These are phyloP conservation scores for Craterocephalus amniculus DNA, from an alignment of 2,797 vertebrate species.

Conservation along the genomic window DNA sequence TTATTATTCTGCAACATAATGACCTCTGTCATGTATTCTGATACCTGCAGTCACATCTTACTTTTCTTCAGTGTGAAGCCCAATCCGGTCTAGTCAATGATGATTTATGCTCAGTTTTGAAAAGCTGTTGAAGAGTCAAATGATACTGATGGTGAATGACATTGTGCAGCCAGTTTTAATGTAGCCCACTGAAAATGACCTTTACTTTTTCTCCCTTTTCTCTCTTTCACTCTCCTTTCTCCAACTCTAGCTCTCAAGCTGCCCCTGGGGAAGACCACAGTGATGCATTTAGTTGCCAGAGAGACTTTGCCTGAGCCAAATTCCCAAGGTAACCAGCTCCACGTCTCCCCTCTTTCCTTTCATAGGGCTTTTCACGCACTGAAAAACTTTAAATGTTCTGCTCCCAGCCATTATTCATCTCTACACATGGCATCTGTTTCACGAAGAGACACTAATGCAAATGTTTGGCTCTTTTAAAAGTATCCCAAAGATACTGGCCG, in stretches of 20 bases:
- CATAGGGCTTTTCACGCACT: constrained; percentile 64
- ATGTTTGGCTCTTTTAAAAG: constrained; percentile 58
- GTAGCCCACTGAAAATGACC: constrained; percentile 45
- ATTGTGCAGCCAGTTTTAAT: constrained; percentile 26
- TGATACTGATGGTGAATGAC: constrained; percentile 42
- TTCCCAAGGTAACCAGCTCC: constrained; percentile 92
- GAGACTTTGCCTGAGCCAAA: constrained; percentile 99
- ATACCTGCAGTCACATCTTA: not conserved
- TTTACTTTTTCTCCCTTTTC: constrained; percentile 36
- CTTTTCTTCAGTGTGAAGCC: constrained; percentile 2
- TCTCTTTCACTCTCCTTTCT: constrained; percentile 32
- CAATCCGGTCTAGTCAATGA: not conserved
- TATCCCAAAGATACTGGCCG: constrained; percentile 49
- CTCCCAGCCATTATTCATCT: constrained; percentile 57
- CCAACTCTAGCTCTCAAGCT: constrained; percentile 91
- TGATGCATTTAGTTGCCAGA: constrained; percentile 99
- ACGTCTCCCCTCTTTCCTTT: constrained; percentile 47
- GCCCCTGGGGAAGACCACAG: constrained; percentile 96
- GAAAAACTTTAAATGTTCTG: constrained; percentile 54
- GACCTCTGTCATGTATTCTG: not conserved
- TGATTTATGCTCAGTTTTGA: constrained; percentile 11
- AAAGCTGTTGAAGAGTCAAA: constrained; percentile 32
- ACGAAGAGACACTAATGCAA: constrained; percentile 58
- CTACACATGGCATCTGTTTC: constrained; percentile 65
- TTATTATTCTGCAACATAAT: constrained; percentile 19